Percentiles rank a stretch among this genome's conserved stretches.
Conservation (phyloP, 92 coral and sea anemone species). For the Porites lobata region DNA sequence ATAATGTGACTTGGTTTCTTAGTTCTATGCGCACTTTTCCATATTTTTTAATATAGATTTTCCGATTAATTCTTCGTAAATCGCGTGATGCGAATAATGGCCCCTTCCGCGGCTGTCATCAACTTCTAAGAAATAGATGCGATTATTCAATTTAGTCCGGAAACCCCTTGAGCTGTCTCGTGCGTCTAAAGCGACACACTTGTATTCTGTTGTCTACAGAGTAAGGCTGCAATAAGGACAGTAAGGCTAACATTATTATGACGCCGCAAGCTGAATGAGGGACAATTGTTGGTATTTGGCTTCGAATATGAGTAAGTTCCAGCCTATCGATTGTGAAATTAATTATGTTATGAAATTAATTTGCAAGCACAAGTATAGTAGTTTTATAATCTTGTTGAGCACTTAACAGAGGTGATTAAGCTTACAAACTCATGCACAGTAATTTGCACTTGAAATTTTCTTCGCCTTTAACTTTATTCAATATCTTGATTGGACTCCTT, state of each 20-base stretch:
- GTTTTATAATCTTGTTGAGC: no score
- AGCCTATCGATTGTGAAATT: no score
- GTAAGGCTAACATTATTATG: no score
- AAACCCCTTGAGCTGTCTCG: background rate
- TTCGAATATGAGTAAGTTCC: no score
- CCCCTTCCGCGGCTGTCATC: background rate
- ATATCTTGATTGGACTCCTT: no score
- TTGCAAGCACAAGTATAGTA: no score
- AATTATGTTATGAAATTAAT: no score
- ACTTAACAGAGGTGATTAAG: no score
- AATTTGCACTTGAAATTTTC: no score
- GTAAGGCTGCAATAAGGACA: background rate
- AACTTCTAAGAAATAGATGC: background rate
- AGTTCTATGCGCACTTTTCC: background rate
- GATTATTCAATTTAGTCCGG: constrained; percentile 14
- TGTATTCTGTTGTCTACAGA: background rate
- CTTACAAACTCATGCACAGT: no score
- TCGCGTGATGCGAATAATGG: background rate
- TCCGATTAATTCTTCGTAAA: background rate
- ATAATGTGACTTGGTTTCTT: background rate
- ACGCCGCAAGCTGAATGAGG: background rate
- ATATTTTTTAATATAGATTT: no score
- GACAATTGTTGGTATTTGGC: background rate
- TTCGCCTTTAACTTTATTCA: no score
- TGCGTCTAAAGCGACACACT: background rate